Base-by-base conservation (phyloP, 2,888 invertebrate genomes). In the Nomada lathburiana region DNA sequence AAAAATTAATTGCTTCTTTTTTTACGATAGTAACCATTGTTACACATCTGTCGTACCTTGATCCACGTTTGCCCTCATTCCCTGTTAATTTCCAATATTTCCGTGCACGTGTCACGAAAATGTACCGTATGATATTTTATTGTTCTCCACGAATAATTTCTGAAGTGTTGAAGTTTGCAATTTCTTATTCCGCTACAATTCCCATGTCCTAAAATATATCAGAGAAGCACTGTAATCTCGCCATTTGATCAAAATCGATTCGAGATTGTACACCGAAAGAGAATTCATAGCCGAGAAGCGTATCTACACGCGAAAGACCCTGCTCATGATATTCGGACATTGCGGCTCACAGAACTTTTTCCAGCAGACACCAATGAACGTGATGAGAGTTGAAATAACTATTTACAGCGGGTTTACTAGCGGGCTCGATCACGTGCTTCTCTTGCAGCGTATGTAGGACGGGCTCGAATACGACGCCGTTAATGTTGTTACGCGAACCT, bases 401-500 rank as follows among this genome's bases (percentile, higher is more conserved):
- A 63, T 76, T 76, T 68, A 64, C 67, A 23, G 29, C 63, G 52
- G 72, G 71, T 67, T 59, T 80, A 57, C 57, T 67, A 7, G 62
- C 55, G 29, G 29, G 76, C 26, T 65, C 69, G 75, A 75, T 72
- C 79, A 77, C 75, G 72, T 18, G 67, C 44, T 50, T 42, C 67
- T 68, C 20, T 29, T 16, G 16, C 11, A 44, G 26, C 23, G 53
- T 80, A 85, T 85, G 68, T 78, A 65, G 76, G 53, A 71, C 84
- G 74, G 64, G 23, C 57, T 23, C 29, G 50, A 16, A 11, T 52
- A 65, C 64, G 29, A 53, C 20, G 26, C 59, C 71, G 71, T 78
- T 78, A 72, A 81, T 69, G 68, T 55, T 52, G 71, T 65, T 64
- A 52, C 73, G 69, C 69, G 85, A 84, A 84, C 86, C 86, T 76